Evolutionary conservation across 2,888 invertebrate genomes (phyloP), one percentile per base, ranked within the genome.

Genomic region (Synergus umbraculus): DNA sequence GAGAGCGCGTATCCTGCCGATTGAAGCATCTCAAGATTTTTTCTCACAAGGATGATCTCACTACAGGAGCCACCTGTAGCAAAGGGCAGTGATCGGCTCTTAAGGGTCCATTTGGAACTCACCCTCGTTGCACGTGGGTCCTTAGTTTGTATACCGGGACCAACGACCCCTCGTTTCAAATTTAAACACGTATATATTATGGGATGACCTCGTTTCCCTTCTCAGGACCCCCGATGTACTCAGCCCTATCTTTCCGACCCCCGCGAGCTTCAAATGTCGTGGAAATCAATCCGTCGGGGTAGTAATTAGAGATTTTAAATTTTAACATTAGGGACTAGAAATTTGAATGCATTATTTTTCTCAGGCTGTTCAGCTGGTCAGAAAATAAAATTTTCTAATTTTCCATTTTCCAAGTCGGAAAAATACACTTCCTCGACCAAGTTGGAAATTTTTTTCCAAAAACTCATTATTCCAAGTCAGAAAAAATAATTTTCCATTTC

Each of bases 141-240:
- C 46, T 77, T 77, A 76, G 78, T 80, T 73, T 79, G 58, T 79
- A 63, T 78, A 54, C 29, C 43, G 46, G 76, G 77, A 66, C 63
- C 78, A 76, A 76, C 79, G 83, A 82, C 82, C 85, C 83, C 77
- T 82, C 78, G 76, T 83, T 58, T 29, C 58, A 46, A 76, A 76
- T 76, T 82, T 78, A 78, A 83, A 82, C 79, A 82, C 18, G 69
- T 54, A 65, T 37, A 78, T 64, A 78, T 85, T 86, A 86, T 84
- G 83, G 86, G 83, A 87, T 89, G 91, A 91, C 90, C 90, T 84
- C 87, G 86, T 91, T 91, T 91, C 90, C 90, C 89, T 89, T 90
- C 90, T 85, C 90, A 89, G 87, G 89, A 89, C 89, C 89, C 87
- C 85, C 84, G 10, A 58, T 41, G 46, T 43, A 8, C 44, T 29